Percentiles rank a stretch among this genome's conserved stretches.
Conservation (phyloP, 2,888 invertebrate genomes). For the Ochropleura leucogaster region DNA sequence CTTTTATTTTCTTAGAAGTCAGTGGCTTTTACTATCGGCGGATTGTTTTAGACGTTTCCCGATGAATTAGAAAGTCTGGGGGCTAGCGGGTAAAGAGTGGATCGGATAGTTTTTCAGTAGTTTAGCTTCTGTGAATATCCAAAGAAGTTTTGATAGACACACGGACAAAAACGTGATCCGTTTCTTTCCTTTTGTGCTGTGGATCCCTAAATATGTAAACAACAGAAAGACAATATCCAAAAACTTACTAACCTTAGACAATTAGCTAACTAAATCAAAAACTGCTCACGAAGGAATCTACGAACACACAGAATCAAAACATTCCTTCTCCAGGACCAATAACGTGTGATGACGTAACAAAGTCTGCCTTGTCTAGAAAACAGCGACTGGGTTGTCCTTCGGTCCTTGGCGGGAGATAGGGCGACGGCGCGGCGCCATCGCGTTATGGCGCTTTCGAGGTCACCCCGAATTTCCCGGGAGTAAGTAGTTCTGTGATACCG, state of each 20-base stretch:
- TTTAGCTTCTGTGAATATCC: conserved; percentile 2
- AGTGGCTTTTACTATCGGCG: not conserved
- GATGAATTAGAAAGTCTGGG: not conserved
- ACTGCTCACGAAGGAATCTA: not conserved
- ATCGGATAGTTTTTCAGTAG: not conserved
- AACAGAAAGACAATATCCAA: not conserved
- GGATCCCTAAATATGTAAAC: not conserved
- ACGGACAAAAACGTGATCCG: no score
- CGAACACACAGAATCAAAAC: conserved; percentile 26
- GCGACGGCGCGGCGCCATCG: conserved; percentile 78
- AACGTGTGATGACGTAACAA: conserved; percentile 70
- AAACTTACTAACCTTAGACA: not conserved
- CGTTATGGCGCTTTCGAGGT: conserved; percentile 73
- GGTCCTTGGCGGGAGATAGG: conserved; percentile 71
- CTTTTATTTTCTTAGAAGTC: not conserved
- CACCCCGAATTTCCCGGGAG: conserved; percentile 62
- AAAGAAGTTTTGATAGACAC: not conserved
- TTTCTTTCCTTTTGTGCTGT: no score
- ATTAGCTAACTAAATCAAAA: not conserved
- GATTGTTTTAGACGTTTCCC: conserved; percentile 7
- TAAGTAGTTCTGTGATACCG: conserved; percentile 51
- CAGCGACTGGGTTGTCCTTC: conserved; percentile 76
- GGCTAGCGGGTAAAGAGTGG: not conserved
- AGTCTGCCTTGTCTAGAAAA: conserved; percentile 77
- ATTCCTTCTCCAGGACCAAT: conserved; percentile 56